Evolutionary conservation across 1,140 invertebrate species (phyloP).

Genomic region (Zaprionus vittiger): DNA sequence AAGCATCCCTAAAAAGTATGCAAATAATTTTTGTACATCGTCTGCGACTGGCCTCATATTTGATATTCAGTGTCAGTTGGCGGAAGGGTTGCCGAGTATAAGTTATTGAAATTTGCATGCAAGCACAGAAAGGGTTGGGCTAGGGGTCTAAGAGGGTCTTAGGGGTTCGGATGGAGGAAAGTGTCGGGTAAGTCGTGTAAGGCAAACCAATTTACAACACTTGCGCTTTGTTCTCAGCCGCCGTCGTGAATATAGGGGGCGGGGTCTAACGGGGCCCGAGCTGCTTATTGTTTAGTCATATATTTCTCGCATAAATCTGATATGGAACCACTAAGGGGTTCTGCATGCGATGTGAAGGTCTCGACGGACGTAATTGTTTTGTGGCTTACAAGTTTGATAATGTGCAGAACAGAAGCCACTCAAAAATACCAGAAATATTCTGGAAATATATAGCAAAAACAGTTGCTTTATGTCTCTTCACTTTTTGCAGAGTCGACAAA

Average conservation of each 20-base stretch:
- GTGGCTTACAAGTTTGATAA: slow-evolving; percentile 48
- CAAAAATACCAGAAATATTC: background rate
- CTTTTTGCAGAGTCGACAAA: background rate
- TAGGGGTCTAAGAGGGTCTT: slow-evolving; percentile 9
- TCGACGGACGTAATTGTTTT: slow-evolving; percentile 61
- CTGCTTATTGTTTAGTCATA: slow-evolving; percentile 74
- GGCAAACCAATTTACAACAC: slow-evolving; percentile 70
- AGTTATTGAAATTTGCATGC: slow-evolving; percentile 82
- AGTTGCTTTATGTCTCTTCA: background rate
- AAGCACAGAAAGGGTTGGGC: slow-evolving; percentile 19
- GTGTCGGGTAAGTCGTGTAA: slow-evolving; percentile 26
- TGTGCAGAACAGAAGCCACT: background rate
- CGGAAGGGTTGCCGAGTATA: slow-evolving; percentile 74
- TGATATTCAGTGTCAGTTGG: slow-evolving; percentile 81
- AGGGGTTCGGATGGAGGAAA: background rate
- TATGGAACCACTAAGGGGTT: slow-evolving; percentile 22
- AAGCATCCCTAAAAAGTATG: slow-evolving; percentile 79
- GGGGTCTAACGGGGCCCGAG: slow-evolving; percentile 1
- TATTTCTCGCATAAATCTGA: slow-evolving; percentile 48
- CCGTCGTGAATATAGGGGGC: slow-evolving; percentile 6
- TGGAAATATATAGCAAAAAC: background rate
- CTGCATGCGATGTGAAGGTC: slow-evolving; percentile 25
- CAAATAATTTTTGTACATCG: slow-evolving; percentile 73
- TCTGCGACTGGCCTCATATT: slow-evolving; percentile 69
- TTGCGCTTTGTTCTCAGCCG: slow-evolving; percentile 43